phyloP scores from a whole-genome alignment of 2,888 invertebrate species.

The Lymantria dispar region DNA sequence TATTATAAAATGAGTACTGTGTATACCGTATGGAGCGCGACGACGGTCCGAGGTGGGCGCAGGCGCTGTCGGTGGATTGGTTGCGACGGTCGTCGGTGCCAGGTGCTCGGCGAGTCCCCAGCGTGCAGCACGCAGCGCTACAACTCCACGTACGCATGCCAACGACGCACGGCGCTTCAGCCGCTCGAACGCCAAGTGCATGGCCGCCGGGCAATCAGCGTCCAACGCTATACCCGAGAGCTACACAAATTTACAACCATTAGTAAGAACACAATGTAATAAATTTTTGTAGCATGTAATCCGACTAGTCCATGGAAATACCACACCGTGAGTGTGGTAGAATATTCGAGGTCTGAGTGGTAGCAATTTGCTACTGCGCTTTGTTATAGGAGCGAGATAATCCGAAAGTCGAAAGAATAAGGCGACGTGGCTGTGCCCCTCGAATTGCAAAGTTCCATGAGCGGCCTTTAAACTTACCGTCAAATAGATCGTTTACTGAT shows the following conservation, averaged over 20 bases:
- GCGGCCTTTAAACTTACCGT: no score
- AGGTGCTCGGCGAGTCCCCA: conserved; percentile 69
- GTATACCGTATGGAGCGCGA: conserved; percentile 17
- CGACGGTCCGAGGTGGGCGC: conserved; percentile 10
- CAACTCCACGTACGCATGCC: conserved; percentile 63
- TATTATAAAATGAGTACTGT: no score
- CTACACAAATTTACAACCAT: conserved; percentile 31
- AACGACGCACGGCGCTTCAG: conserved; percentile 60
- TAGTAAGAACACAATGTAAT: not conserved
- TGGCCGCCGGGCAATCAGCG: conserved; percentile 73
- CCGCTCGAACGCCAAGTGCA: conserved; percentile 75
- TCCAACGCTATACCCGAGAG: conserved; percentile 77
- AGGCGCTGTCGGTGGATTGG: conserved; percentile 12
- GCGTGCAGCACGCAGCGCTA: conserved; percentile 69
- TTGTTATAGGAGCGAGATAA: no score
- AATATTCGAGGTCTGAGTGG: no score
- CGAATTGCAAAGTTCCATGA: no score
- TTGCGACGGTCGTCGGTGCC: conserved; percentile 20
- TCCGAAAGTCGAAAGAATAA: no score
- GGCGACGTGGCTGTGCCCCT: no score
- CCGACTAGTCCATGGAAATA: no score
- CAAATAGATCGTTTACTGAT: no score
- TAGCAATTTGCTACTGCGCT: no score
- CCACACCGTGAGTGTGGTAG: no score
- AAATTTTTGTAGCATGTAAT: not conserved